Evolutionary conservation across 1,140 invertebrate species (phyloP).

Genomic region (Hylyphantes graminicola): DNA sequence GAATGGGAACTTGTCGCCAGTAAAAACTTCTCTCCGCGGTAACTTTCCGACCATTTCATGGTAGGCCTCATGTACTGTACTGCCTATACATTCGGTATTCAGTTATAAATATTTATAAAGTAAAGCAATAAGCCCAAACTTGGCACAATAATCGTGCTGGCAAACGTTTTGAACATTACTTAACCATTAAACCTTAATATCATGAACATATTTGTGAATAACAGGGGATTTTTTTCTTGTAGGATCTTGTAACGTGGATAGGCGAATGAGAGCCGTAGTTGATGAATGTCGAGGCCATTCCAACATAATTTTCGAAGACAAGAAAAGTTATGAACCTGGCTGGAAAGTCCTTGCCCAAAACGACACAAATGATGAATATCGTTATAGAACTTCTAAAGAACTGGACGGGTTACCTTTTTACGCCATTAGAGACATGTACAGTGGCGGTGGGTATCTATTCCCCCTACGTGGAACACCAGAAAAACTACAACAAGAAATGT

Average conservation of each 20-base stretch:
- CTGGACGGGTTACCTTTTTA: slow-evolving; percentile 70
- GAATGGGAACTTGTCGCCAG: no score
- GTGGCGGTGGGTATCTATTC: slow-evolving; percentile 73
- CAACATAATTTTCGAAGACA: slow-evolving; percentile 64
- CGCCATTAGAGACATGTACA: slow-evolving; percentile 69
- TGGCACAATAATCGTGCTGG: no score
- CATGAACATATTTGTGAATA: neutral
- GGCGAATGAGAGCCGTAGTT: slow-evolving; percentile 60
- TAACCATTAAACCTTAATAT: no score
- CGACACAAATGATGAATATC: slow-evolving; percentile 66
- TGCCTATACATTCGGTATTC: no score
- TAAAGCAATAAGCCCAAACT: no score
- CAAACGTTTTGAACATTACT: no score
- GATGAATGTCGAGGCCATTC: slow-evolving; percentile 62
- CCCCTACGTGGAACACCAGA: slow-evolving; percentile 68
- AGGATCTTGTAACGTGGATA: slow-evolving; percentile 63
- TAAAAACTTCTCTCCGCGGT: no score
- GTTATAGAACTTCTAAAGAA: slow-evolving; percentile 65
- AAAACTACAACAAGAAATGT: slow-evolving; percentile 66
- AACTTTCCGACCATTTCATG: no score
- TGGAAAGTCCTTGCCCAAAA: slow-evolving; percentile 65
- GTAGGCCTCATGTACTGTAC: no score
- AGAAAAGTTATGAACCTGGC: slow-evolving; percentile 63
- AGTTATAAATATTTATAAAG: no score
- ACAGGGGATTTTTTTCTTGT: neutral